Conservation (phyloP, 2,888 invertebrate genomes). For the Meganola albula region DNA sequence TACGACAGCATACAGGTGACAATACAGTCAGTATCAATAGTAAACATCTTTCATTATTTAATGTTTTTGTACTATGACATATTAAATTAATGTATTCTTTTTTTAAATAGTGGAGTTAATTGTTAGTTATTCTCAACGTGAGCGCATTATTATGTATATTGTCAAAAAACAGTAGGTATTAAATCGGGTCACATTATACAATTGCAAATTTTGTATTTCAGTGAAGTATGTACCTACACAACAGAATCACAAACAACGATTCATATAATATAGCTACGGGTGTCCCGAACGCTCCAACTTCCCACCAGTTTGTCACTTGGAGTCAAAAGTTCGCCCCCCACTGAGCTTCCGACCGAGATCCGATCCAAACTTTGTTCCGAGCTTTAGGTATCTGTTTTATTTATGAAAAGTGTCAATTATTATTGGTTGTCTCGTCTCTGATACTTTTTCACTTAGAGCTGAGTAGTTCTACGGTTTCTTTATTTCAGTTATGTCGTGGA, state of each 20-base stretch:
- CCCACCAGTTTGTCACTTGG: conserved; percentile 43
- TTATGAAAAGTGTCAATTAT: conserved; percentile 49
- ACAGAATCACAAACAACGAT: conserved; percentile 20
- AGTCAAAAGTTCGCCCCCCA: conserved; percentile 42
- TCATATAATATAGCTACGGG: conserved; percentile 29
- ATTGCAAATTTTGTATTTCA: conserved; percentile 12
- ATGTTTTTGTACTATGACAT: too few species aligned
- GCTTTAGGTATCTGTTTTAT: too few species aligned
- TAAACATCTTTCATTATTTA: too few species aligned
- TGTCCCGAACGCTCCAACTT: conserved; percentile 34
- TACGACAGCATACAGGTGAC: too few species aligned
- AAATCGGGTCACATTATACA: conserved; percentile 3
- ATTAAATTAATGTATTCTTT: too few species aligned
- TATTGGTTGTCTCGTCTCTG: too few species aligned
- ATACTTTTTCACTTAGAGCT: too few species aligned
- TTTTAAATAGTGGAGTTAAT: too few species aligned
- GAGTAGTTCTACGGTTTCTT: conserved; percentile 26
- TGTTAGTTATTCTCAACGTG: too few species aligned
- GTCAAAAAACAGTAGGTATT: too few species aligned
- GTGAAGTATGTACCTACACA: conserved; percentile 15
- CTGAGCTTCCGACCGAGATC: conserved; percentile 32
- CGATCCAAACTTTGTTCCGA: conserved; percentile 30
- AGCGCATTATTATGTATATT: too few species aligned
- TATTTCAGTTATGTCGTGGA: conserved; percentile 30
- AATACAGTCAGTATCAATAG: too few species aligned